Evolutionary conservation across 2,888 invertebrate species (phyloP), one percentile per base, ranked within the genome.

Genomic region (Copidosoma aretas): DNA sequence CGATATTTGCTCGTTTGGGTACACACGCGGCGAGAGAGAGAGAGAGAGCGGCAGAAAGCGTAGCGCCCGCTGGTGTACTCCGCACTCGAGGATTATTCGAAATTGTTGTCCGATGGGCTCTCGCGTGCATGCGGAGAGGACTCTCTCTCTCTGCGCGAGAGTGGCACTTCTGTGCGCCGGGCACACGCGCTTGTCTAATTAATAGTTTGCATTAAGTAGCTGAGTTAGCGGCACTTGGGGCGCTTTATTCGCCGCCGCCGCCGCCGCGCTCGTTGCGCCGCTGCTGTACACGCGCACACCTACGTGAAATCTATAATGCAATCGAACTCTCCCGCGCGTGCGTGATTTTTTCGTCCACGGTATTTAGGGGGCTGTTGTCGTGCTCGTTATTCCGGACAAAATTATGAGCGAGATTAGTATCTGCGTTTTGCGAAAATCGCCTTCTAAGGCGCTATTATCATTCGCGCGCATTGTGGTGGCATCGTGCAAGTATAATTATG

Each of bases 181-280:
- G 3, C 43, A 12, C 17, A 21, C 41, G 24, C 56, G 24, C 43
- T n/a, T 43, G 51, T 60, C 67, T 71, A 71, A 71, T 71, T 71
- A 71, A 71, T 71, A 64, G 70, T 62, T 61, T 43, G 67, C 70
- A 67, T 71, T 67, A 70, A 70, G 67, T 67, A 64, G 67, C 53
- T 70, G 64, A 70, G 70, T 70, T 70, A 70, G 67, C 67, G 70
- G 70, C 70, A 70, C 67, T 67, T 51, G 25, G 52, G 22, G 68
- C 24, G 54, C 65, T 46, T 46, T 39, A 60, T 60, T 25, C n/a
- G 24, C 56, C 24, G 51, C 22, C 43, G 32, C 32, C 22, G 52
- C 39, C 15, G 4, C n/a, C 10, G 25, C 59, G 60, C 61, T 61
- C 64, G 24, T 53, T 64, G 49, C 22, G 12, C n/a, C n/a, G n/a